A percentile compares a stretch with the other conserved stretches of the same genome.
Conservation (phyloP, 1,140 invertebrate genomes). For the Onthophagus taurus region DNA sequence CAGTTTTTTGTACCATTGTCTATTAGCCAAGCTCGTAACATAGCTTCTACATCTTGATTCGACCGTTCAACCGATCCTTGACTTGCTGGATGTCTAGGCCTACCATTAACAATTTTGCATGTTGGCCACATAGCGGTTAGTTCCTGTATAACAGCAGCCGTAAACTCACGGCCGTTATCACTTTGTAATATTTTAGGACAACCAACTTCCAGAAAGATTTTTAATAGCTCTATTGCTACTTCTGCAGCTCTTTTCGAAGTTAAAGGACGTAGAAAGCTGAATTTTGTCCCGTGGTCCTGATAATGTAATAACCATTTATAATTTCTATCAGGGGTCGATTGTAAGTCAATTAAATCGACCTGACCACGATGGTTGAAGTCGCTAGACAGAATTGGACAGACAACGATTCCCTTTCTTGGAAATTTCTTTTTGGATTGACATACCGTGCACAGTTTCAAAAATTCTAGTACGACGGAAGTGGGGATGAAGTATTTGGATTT, state of each 20-base stretch:
- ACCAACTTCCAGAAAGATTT: slow-evolving; percentile 11
- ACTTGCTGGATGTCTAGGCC: slow-evolving; percentile 20
- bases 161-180: slow-evolving; percentile 30
- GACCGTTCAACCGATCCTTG: slow-evolving; percentile 20
- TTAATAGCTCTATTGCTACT: slow-evolving; percentile 11
- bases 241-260: slow-evolving; percentile 26
- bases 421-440: too few species aligned
- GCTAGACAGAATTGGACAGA: slow-evolving; percentile 8
- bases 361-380: slow-evolving; percentile 11
- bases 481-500: not conserved
- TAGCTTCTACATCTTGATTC: slow-evolving; percentile 23
- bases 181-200: slow-evolving; percentile 35
- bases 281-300: slow-evolving; percentile 36
- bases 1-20: slow-evolving; percentile 22
- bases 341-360: slow-evolving; percentile 20
- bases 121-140: slow-evolving; percentile 27
- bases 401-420: slow-evolving; percentile 8
- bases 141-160: slow-evolving; percentile 31
- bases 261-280: slow-evolving; percentile 26
- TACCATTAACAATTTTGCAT: slow-evolving; percentile 26
- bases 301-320: slow-evolving; percentile 34
- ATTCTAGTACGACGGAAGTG: not conserved
- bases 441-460: too few species aligned
- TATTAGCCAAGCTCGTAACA: slow-evolving; percentile 22
- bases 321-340: slow-evolving; percentile 27